phyloP scores from a whole-genome alignment of 2,888 invertebrate species.

The Ichneumoninae sp. region DNA sequence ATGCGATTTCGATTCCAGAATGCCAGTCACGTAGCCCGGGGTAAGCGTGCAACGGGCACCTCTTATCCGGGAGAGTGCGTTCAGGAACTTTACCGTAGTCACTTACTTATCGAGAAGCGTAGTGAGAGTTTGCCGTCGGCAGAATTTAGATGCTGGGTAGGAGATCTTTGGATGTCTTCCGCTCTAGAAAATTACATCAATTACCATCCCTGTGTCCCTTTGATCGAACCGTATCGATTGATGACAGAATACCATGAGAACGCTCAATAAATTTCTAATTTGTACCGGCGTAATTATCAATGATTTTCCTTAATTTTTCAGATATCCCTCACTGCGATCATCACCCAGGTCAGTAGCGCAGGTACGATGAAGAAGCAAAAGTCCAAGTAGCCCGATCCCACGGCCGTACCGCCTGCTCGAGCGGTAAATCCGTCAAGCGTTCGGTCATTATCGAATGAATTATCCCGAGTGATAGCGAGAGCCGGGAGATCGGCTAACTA shows the following conservation, averaged over 20 bases:
- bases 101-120: constrained; percentile 49
- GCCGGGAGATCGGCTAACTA: constrained; percentile 56
- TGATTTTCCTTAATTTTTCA: background rate
- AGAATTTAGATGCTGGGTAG: background rate
- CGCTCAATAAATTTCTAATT: background rate
- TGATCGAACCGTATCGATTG: background rate
- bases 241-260: background rate
- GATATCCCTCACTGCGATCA: background rate
- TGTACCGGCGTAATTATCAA: background rate
- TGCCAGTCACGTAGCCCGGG: constrained; percentile 67
- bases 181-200: background rate
- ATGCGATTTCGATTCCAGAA: constrained; percentile 56
- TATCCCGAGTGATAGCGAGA: constrained; percentile 60
- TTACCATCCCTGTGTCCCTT: background rate
- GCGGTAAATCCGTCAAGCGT: constrained; percentile 61
- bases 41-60: constrained; percentile 68
- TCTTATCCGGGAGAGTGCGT: constrained; percentile 44
- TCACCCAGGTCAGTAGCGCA: constrained; percentile 22
- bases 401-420: constrained; percentile 31
- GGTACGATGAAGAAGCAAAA: constrained; percentile 30
- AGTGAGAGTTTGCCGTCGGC: constrained; percentile 22
- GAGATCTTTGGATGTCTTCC: background rate
- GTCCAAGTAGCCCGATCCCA: constrained; percentile 36
- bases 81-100: constrained; percentile 42
- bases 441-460: constrained; percentile 67